Evolutionary conservation across 2,888 invertebrate species (phyloP), one percentile per base, ranked within the genome.

Genomic region (Allacma fusca): DNA sequence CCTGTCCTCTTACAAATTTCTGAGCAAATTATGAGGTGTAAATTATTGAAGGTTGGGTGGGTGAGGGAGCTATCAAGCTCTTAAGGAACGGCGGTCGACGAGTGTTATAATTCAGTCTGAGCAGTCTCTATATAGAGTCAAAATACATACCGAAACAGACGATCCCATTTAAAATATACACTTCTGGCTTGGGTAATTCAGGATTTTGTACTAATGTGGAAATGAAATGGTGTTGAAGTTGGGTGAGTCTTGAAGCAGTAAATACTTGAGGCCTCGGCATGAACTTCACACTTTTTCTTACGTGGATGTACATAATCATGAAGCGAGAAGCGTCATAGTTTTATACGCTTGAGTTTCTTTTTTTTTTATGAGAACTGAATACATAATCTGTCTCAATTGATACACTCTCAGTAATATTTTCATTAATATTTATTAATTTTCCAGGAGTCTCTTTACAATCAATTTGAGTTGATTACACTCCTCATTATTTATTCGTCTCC

Each of bases 1-100:
- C 69, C 69, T 69, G 69, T 43, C 69, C 23, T 69, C 69, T 24
- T 69, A 16, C 44, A 9, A n/a, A 29, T 29, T 26, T 67, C 28
- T 34, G 19, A 9, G 12, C 28, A 34, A 29, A n/a, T 67, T 67
- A 50, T 50, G 4, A 50, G 50, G 50, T 50, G 50, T 50, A 50
- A 50, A 50, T 13, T 50, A 50, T 50, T 50, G 50, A 50, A 50
- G 50, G 50, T 50, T 50, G 50, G n/a, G 50, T 50, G 50, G n/a
- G 9, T 50, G 9, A 50, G 16, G 50, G n/a, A 50, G 19, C 50
- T 40, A 40, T 13, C 5, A 13, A 40, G n/a, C n/a, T n/a, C n/a
- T n/a, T n/a, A n/a, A n/a, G n/a, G n/a, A n/a, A n/a, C n/a, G n/a
- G n/a, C n/a, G n/a, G n/a, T n/a, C n/a, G n/a, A n/a, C n/a, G n/a